These are phyloP conservation scores for Girardinichthys multiradiatus DNA, from an alignment of 2,113 vertebrate genomes.

Conservation along the genomic window DNA sequence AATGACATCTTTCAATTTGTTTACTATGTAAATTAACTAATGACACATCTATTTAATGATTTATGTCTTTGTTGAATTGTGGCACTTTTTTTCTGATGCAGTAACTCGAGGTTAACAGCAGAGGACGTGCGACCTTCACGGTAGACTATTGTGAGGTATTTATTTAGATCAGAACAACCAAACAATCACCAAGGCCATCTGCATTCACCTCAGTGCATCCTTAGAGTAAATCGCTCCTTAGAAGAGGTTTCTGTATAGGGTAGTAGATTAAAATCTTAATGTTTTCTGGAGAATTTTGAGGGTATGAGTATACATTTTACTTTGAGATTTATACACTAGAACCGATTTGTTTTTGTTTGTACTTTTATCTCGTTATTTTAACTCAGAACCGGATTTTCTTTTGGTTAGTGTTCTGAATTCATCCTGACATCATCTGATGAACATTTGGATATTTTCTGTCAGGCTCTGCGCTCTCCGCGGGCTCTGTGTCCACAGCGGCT, in stretches of 20 bases:
- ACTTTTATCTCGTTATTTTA: neutral
- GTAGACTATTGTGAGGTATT: neutral
- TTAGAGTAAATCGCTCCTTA: neutral
- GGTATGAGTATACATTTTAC: no score
- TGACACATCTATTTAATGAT: no score
- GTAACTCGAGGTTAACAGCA: slow-evolving; percentile 5
- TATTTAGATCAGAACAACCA: slow-evolving; percentile 32
- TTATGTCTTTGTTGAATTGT: no score
- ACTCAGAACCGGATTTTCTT: no score
- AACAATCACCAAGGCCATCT: slow-evolving; percentile 7
- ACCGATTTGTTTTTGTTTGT: neutral
- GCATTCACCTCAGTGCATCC: neutral
- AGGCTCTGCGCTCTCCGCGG: slow-evolving; percentile 19
- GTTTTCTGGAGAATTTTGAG: no score
- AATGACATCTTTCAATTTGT: no score
- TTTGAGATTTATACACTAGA: no score
- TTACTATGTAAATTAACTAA: no score
- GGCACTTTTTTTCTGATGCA: neutral
- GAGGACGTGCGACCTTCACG: slow-evolving; percentile 27
- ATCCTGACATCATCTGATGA: neutral
- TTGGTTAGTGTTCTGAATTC: no score
- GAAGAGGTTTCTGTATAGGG: neutral
- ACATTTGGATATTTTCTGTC: neutral
- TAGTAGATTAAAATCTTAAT: neutral
- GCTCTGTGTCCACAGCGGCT: slow-evolving; percentile 33